Base-by-base conservation (phyloP, 2,113 vertebrate species). In the Heterochromis multidens region DNA sequence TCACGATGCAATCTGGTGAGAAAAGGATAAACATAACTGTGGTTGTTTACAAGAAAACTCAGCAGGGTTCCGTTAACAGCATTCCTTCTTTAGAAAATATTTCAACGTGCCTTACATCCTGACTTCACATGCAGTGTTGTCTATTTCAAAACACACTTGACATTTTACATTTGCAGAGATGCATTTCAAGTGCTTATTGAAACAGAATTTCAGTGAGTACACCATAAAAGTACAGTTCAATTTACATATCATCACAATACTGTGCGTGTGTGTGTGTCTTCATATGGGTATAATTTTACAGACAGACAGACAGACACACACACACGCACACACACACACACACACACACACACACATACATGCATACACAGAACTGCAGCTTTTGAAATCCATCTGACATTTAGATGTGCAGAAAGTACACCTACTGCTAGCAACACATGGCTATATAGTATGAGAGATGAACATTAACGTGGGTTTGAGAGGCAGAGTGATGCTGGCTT, bases 381-480 rank as follows among this genome's bases (percentile, higher is more conserved):
- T 89, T 72, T 65, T 54, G 27, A 70, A 88, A 83, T 85, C 60
- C 33, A 77, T 62, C 67, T 88, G 82, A 85, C 79, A 89, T 87
- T 60, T 87, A 82, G 87, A 85, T 81, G 74, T 58, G 77, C 79
- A 40, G 77, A 86, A 77, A 33, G 60, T 63, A 90, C 87, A 87
- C 82, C 79, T 74, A 83, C 89, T 79, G 76, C 25, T 82, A 65
- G 37, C 23, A 58, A 72, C 52, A 67, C 70, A 27, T 35, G 74
- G 21, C 60, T 40, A 46, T 33, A 35, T 17, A 29, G 58, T 19
- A 40, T 21, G 25, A 85, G 33, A 79, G 65, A n/a, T 43, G 82
- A 25, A 77, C 84, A 65, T 70, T 70, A 76, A 88, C 31, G 91
- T 89, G 86, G 91, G 91, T 87, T 90, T 85, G 82, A 85, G 86